Percentiles rank a stretch among this genome's conserved stretches.
Conservation (phyloP, 1,140 invertebrate genomes). For the Scaptomyza hsui region DNA sequence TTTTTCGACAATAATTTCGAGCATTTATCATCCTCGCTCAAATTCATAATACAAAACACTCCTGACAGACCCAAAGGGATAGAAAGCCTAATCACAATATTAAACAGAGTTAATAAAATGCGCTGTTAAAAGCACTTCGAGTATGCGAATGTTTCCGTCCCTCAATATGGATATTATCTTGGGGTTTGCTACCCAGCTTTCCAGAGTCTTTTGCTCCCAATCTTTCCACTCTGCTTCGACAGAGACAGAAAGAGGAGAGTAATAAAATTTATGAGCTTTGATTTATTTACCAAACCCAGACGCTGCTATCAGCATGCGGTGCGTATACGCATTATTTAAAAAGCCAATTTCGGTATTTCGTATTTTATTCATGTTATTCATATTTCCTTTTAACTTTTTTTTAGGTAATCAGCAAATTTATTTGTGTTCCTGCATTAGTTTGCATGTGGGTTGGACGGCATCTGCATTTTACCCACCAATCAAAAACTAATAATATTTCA, state of each 20-base stretch:
- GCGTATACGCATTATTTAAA: conserved; percentile 56
- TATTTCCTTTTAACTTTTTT: too few relatives aligned
- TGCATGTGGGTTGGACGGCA: too few relatives aligned
- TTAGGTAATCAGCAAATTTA: too few relatives aligned
- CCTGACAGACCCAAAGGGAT: not conserved
- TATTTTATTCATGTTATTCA: too few relatives aligned
- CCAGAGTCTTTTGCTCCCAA: not conserved
- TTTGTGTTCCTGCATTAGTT: too few relatives aligned
- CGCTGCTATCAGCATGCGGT: conserved; percentile 41
- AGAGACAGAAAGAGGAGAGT: conserved; percentile 27
- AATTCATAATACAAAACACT: conserved; percentile 22
- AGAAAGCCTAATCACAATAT: conserved; percentile 30
- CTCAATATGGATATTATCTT: conserved; percentile 18
- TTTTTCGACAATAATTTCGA: not conserved
- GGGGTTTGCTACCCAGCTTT: conserved; percentile 29
- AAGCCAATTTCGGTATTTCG: conserved; percentile 25
- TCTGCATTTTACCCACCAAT: too few relatives aligned
- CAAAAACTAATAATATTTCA: too few relatives aligned
- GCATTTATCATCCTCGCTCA: not conserved
- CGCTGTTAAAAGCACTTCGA: conserved; percentile 51
- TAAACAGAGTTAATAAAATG: conserved; percentile 67
- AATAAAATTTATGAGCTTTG: conserved; percentile 63
- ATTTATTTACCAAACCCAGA: conserved; percentile 52
- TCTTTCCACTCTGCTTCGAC: not conserved
- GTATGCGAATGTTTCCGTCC: conserved; percentile 31